phyloP scores from a whole-genome alignment of 2,113 vertebrate species.

The Varanus salvator region DNA sequence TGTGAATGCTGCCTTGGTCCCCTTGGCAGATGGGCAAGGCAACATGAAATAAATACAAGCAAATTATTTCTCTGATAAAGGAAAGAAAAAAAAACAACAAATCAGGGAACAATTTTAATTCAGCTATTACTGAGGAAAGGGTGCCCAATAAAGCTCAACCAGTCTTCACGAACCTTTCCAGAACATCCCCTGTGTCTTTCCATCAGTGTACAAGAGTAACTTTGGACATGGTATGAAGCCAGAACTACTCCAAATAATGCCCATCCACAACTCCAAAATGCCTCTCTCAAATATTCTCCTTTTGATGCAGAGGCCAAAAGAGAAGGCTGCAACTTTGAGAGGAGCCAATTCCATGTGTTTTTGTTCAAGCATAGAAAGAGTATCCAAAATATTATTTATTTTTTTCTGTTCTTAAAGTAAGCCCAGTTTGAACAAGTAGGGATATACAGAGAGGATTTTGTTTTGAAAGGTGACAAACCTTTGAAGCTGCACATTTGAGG shows the following conservation, averaged over 20 bases:
- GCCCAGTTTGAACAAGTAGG: not conserved
- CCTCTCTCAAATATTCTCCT: not conserved
- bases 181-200: too few relatives aligned
- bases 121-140: not conserved
- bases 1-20: not conserved
- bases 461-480: not conserved
- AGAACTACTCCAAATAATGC: not conserved
- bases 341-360: not conserved
- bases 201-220: not conserved
- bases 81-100: not conserved
- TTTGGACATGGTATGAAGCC: not conserved
- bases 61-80: not conserved
- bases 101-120: not conserved
- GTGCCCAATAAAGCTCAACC: not conserved
- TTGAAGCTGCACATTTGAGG: conserved; percentile 15
- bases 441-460: conserved; percentile 3
- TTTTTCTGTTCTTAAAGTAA: conserved; percentile 1
- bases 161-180: not conserved
- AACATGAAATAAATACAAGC: not conserved
- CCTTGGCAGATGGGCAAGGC: not conserved
- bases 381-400: not conserved
- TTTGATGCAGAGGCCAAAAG: not conserved
- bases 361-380: not conserved
- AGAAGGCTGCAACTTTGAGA: not conserved
- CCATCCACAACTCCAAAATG: not conserved